These are phyloP conservation scores for Xestia c-nigrum DNA, from an alignment of 2,888 invertebrate species.

Conservation along the genomic window DNA sequence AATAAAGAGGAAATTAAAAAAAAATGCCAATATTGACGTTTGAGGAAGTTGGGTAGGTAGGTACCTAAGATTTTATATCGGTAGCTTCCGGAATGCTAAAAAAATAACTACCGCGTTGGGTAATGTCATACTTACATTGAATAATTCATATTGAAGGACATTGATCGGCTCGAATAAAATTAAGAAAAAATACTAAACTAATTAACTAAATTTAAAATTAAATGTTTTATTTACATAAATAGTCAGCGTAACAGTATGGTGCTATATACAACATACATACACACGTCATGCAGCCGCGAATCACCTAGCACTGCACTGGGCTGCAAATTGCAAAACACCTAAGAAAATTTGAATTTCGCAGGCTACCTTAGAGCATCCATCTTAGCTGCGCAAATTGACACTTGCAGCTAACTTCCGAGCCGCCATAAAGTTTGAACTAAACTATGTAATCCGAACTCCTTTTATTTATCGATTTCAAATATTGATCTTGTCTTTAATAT, in stretches of 20 bases:
- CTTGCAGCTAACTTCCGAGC: too few relatives aligned
- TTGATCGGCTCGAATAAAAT: background rate
- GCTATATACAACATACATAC: too few relatives aligned
- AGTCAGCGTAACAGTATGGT: too few relatives aligned
- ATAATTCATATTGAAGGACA: background rate
- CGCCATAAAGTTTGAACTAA: too few relatives aligned
- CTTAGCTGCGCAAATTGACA: too few relatives aligned
- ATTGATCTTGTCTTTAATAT: background rate
- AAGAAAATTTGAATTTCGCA: too few relatives aligned
- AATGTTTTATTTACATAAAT: background rate
- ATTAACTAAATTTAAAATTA: too few relatives aligned
- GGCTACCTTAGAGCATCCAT: too few relatives aligned
- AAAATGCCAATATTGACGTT: background rate
- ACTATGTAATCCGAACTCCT: background rate
- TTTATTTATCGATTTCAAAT: background rate
- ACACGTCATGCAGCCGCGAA: too few relatives aligned
- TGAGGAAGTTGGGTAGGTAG: conserved; percentile 18
- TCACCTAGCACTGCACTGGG: too few relatives aligned
- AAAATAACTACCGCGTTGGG: conserved; percentile 25
- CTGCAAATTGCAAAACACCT: too few relatives aligned
- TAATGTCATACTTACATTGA: background rate
- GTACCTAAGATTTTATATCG: background rate
- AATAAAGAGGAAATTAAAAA: background rate
- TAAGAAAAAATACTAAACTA: too few relatives aligned
- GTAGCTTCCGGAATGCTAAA: conserved; percentile 13